Base-by-base conservation (phyloP, 2,113 vertebrate species). In the Mesembrinibis cayennensis region DNA sequence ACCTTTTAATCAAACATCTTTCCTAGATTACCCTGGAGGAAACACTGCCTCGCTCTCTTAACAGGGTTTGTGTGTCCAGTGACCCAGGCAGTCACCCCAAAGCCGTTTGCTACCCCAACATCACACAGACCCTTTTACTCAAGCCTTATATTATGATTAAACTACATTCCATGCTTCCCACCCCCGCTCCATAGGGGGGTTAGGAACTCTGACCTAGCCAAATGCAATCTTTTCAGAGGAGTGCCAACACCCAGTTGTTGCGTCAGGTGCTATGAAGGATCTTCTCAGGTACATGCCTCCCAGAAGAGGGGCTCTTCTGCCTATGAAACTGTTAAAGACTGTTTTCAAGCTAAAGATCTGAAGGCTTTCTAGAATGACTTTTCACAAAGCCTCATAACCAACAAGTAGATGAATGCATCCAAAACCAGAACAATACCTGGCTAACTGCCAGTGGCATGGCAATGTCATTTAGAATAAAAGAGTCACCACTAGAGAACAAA, bases 181-280 rank as follows among this genome's bases (percentile, higher is more conserved):
- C 25, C 26, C 15, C 27, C 16, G 9, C 27, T 16, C 16, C 49
- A 22, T 1, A 16, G 42, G 7, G 2, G 11, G 1, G 4, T 63
- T 53, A 45, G 44, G 38, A 80, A 79, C 1, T 16, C 26, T n/a
- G 25, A 50, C 52, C 22, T 32, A 71, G 50, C 42, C 79, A 92
- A 84, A 72, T 10, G 7, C 18, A 70, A 53, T 30, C 18, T 69
- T 42, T 72, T 38, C 40, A 85, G 30, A 30, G n/a, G 85, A 85
- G 6, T 16, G 56, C 16, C 52, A 55, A 55, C 13, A 85, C 5
- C 3, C 34, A 34, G 2, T 29, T 26, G 12, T 72, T 86, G 61
- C 5, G 7, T 3, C 22, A 71, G 1, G 1, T 1, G 9, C 23
- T 42, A 17, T 7, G 14, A 65, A 80, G 53, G 40, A 77, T 47